phyloP scores from a whole-genome alignment of 2,113 vertebrate genomes.

The Stigmatopora argus region DNA sequence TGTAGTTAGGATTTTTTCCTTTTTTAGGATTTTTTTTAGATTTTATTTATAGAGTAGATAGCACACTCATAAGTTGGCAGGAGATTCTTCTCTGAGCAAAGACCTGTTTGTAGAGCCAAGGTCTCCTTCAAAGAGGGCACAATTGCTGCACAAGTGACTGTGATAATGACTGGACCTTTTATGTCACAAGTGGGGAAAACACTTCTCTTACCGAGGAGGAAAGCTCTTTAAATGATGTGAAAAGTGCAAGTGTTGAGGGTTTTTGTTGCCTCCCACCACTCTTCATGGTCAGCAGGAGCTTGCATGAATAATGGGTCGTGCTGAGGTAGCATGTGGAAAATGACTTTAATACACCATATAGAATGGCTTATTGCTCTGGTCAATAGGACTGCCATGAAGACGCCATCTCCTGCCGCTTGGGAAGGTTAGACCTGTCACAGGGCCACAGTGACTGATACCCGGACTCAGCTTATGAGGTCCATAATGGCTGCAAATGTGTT shows the following conservation, averaged over 20 bases:
- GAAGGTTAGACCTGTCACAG: constrained; percentile 98
- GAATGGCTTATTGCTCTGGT: constrained; percentile 99
- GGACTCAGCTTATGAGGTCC: constrained; percentile 89
- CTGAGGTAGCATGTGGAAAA: constrained; percentile 99
- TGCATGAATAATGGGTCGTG: constrained; percentile 98
- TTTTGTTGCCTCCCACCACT: constrained; percentile 21
- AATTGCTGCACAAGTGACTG: constrained; percentile 80
- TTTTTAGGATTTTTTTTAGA: no score
- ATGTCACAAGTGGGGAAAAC: constrained; percentile 51
- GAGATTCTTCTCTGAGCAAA: constrained; percentile 77
- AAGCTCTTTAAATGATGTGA: constrained; percentile 86
- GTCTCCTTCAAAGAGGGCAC: constrained; percentile 75
- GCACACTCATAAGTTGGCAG: constrained; percentile 61
- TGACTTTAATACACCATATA: constrained; percentile 99
- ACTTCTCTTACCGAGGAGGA: constrained; percentile 79
- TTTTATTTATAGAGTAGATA: not conserved
- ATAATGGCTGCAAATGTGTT: constrained; percentile 75
- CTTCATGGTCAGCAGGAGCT: constrained; percentile 92
- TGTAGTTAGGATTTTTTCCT: no score
- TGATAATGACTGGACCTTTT: constrained; percentile 85
- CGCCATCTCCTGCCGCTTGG: constrained; percentile 91
- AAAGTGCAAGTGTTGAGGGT: constrained; percentile 77
- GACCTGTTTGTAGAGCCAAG: constrained; percentile 72
- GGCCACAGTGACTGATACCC: constrained; percentile 88
- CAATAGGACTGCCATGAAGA: constrained; percentile 97